Base-by-base conservation (phyloP, 2,888 invertebrate species). In the Eristalis tenax region DNA sequence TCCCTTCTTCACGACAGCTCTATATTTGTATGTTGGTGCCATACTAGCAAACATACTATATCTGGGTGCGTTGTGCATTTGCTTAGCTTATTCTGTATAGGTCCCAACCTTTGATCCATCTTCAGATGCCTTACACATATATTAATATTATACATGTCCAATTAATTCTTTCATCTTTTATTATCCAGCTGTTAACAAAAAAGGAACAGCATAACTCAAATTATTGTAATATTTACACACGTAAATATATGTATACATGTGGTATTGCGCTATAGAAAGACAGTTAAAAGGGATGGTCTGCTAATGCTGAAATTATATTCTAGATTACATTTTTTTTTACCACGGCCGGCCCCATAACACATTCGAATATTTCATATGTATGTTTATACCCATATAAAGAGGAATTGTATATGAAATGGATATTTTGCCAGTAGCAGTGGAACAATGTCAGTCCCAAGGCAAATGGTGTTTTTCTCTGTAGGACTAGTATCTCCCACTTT, bases 381-480 rank as follows among this genome's bases (percentile, higher is more conserved):
- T 56, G 28, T 77, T 57, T 64, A 56, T 75, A 28, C 68, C 18
- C n/a, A 73, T 57, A 73, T 76, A 63, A 69, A 66, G 50, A 73
- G 64, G 63, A 65, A 76, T 73, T 81, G 56, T 85, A 63, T 81
- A 73, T 85, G 75, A 79, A 78, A 75, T 75, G 71, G 75, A 83
- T 78, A 83, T 79, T 87, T 83, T 68, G 83, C 86, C 75, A 79
- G 78, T 71, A 83, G 86, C 86, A 83, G 11, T 78, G 79, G 83
- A 87, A 87, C 86, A 87, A 87, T 83, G 83, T 83, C 86, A 83
- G 83, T 82, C 83, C 83, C 75, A 76, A 79, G 79, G 83, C 86
- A 83, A 87, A 83, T 83, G 63, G 83, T 83, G 61, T 79, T 83
- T 78, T 75, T 74, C 63, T 76, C 56, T 83, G 79, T 50, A 75